Base-by-base conservation (phyloP, 2,797 vertebrate genomes). In the Chaetophractus vellerosus region DNA sequence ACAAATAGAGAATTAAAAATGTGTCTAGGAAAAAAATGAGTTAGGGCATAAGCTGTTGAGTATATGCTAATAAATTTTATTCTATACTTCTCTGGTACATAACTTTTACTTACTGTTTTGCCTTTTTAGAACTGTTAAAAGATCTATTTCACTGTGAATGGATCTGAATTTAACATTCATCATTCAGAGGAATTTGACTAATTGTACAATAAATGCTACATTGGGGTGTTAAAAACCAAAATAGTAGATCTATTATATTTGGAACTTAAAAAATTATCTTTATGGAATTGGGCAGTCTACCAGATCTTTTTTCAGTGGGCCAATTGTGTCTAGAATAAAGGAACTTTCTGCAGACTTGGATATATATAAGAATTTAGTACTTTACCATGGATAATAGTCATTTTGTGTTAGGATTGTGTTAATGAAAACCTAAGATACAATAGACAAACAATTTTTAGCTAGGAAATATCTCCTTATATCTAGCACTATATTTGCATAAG, bases 1-100 rank as follows among this genome's bases (percentile, higher is more conserved):
- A 75, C 48, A 63, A 81, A 94, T n/a, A 84, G 50, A 83, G 57
- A 93, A 41, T 83, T 94, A 83, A 85, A 88, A 63, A 78, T 71
- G 8, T 2, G 19, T 78, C 41, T 94, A 79, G 76, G 90, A 85
- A 80, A 88, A 26, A 80, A 90, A 57, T 91, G 26, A 52, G 21
- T 63, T 83, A 45, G 64, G 55, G 80, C n/a, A 33, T 14, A 76
- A 82, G 50, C 33, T n/a, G 31, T 45, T 74, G 52, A 59, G 57
- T 64, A 57, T 38, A 55, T 59, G 38, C 26, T 36, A 74, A 63
- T 52, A 33, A 75, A 84, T 55, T 87, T 63, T 90, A 81, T 41
- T 81, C 59, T 81, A 18, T 63, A 85, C 52, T 50, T n/a, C 71
- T 68, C 80, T 12, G 1, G 31, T 8, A 7, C 5, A 55, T 52